Base-by-base conservation (phyloP, 2,113 vertebrate species). In the Hymenochirus boettgeri region DNA sequence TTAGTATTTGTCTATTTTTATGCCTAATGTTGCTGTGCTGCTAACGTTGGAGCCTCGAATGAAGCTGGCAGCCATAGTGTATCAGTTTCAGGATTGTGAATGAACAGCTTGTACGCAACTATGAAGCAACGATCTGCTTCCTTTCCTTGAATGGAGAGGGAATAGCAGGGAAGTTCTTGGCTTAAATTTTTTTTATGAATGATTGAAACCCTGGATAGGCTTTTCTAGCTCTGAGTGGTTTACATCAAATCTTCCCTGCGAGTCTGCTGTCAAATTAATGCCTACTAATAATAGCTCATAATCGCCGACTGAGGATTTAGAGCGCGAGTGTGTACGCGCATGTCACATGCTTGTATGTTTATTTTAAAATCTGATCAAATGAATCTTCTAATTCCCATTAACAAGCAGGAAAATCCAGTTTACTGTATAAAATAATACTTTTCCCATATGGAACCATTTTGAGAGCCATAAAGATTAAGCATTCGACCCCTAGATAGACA, bases 131-230 rank as follows among this genome's bases (percentile, higher is more conserved):
- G 12, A 25, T 19, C 18, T 0, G 66, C 72, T 76, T 75, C 62
- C 72, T 78, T 76, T 71, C 67, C 64, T 56, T 80, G 74, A 83
- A 78, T 80, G 76, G 69, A 71, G 72, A 71, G 61, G 69, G 77
- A 73, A 83, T 62, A 70, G 72, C 39, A 69, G 17, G 3, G 23
- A 61, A 76, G 45, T 72, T 72, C 57, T 57, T 71, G 26, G 69
- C 74, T 56, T 64, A 5, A 5, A 5, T 61, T 61, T 72, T 78
- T 69, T 71, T 81, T 79, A 72, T 84, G 79, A 82, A 79, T 80
- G 79, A 24, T 57, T 73, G n/a, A 23, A 37, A 27, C 57, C 7
- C 37, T 2, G 39, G 27, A 33, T 57, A 18, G 26, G 55, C 39
- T 57, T 17, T 48, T 22, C 3, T 9, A 31, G 51, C 33, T 7